These are phyloP conservation scores for Oryzias javanicus DNA, from an alignment of 2,113 vertebrate genomes.

Conservation along the genomic window DNA sequence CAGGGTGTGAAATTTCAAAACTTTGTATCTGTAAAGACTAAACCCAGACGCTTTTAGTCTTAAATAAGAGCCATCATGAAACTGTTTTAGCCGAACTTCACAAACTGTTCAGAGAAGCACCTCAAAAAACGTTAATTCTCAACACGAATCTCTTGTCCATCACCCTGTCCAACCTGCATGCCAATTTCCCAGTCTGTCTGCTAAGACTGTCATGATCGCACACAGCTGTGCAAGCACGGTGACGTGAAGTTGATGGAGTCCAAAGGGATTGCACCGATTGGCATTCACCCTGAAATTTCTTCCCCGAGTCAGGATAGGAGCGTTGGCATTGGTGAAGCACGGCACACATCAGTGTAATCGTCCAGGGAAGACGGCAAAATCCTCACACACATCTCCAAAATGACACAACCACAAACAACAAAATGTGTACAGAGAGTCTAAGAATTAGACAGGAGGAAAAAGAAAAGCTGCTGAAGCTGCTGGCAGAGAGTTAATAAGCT, in stretches of 20 bases:
- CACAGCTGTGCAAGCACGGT: conserved; percentile 43
- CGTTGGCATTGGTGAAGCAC: conserved; percentile 29
- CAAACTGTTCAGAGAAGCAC: conserved; percentile 1
- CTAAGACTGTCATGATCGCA: conserved; percentile 30
- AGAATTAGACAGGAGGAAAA: conserved; percentile 24
- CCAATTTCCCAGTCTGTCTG: conserved; percentile 20
- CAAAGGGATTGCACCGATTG: conserved; percentile 33
- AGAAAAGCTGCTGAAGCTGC: conserved; percentile 30
- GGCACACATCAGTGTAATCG: conserved; percentile 26
- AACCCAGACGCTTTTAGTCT: background rate
- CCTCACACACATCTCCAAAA: conserved; percentile 33
- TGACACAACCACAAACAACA: conserved; percentile 25
- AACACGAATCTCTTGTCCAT: conserved; percentile 13
- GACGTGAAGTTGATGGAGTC: conserved; percentile 7
- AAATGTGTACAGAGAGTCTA: background rate
- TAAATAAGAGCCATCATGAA: background rate
- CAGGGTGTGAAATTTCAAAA: no score
- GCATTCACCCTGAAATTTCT: conserved; percentile 52
- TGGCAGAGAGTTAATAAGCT: conserved; percentile 25
- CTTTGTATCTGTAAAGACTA: background rate
- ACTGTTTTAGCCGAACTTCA: background rate
- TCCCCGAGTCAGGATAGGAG: conserved; percentile 33
- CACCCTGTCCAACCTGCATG: conserved; percentile 19
- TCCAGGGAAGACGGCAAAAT: conserved; percentile 43
- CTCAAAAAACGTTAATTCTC: conserved; percentile 10